A percentile compares a stretch with the other conserved stretches of the same genome.
Evolutionary conservation across 1,140 invertebrate genomes (phyloP).

Genomic region (Diabrotica virgifera): DNA sequence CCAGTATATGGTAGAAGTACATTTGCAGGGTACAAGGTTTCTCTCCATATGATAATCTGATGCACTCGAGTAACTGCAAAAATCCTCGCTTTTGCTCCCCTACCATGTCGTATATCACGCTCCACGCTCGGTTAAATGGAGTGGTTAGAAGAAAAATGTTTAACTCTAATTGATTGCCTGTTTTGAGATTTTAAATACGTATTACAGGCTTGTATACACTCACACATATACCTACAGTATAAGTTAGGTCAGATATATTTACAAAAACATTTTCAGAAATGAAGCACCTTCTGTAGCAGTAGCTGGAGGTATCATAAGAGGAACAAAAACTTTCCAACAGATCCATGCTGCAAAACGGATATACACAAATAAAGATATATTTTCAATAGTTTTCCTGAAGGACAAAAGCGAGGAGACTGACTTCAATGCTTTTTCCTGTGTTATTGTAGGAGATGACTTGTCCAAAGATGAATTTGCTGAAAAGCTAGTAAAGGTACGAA

Average conservation of each 20-base stretch:
- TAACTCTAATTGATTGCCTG: too few relatives aligned
- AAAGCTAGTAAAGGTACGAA: slow-evolving; percentile 27
- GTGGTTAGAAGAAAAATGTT: too few relatives aligned
- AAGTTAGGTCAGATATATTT: background rate
- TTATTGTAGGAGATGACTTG: slow-evolving; percentile 30
- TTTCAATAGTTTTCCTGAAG: slow-evolving; percentile 33
- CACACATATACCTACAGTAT: background rate
- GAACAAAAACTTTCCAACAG: slow-evolving; percentile 28
- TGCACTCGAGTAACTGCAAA: too few relatives aligned
- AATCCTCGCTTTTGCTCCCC: too few relatives aligned
- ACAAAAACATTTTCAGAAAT: slow-evolving; percentile 22
- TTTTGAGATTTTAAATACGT: too few relatives aligned
- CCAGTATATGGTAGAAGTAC: too few relatives aligned
- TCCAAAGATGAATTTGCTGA: slow-evolving; percentile 32
- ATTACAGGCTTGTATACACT: too few relatives aligned
- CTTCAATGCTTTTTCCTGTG: slow-evolving; percentile 34
- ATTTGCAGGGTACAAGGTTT: too few relatives aligned
- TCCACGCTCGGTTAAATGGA: too few relatives aligned
- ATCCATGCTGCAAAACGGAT: slow-evolving; percentile 16
- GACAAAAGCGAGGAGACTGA: slow-evolving; percentile 19
- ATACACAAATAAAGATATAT: slow-evolving; percentile 20
- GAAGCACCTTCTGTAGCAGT: slow-evolving; percentile 27
- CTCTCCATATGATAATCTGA: too few relatives aligned
- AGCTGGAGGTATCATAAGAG: slow-evolving; percentile 34
- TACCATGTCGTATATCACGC: too few relatives aligned